phyloP scores from a whole-genome alignment of 2,888 invertebrate species.

The Tethea ocularis region DNA sequence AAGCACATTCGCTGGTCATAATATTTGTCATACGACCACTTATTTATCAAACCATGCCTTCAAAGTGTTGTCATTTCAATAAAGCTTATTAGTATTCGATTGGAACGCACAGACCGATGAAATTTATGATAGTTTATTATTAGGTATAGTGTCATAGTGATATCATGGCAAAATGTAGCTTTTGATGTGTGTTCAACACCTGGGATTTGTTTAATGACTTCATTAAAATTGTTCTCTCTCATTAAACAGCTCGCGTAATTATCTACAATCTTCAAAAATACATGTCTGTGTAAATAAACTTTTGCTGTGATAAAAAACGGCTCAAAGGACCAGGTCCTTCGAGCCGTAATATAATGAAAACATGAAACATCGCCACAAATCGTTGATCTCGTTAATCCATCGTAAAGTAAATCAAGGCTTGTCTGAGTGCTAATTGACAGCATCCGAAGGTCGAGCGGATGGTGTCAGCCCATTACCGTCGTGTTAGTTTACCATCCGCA shows the following conservation, averaged over 20 bases:
- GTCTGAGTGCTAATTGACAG: slow-evolving; percentile 14
- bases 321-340: slow-evolving; percentile 3
- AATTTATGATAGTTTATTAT: slow-evolving; percentile 60
- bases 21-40: slow-evolving; percentile 14
- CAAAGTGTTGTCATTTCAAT: slow-evolving; percentile 25
- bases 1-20: not conserved
- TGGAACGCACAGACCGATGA: slow-evolving; percentile 41
- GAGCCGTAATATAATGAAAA: not conserved
- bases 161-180: slow-evolving; percentile 43
- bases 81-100: slow-evolving; percentile 41
- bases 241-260: not conserved
- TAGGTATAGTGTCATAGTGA: slow-evolving; percentile 52
- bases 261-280: too few species aligned
- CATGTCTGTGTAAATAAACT: too few species aligned
- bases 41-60: slow-evolving; percentile 25
- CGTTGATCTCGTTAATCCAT: not conserved
- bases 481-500: slow-evolving; percentile 47
- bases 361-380: not conserved
- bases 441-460: slow-evolving; percentile 16
- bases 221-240: not conserved
- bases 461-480: slow-evolving; percentile 22
- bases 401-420: slow-evolving; percentile 5
- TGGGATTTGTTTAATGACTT: slow-evolving; percentile 29
- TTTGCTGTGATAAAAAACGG: not conserved
- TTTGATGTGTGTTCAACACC: slow-evolving; percentile 22